Evolutionary conservation across 2,888 invertebrate genomes (phyloP), one percentile per base, ranked within the genome.

Genomic region (Pimpla rufipes): DNA sequence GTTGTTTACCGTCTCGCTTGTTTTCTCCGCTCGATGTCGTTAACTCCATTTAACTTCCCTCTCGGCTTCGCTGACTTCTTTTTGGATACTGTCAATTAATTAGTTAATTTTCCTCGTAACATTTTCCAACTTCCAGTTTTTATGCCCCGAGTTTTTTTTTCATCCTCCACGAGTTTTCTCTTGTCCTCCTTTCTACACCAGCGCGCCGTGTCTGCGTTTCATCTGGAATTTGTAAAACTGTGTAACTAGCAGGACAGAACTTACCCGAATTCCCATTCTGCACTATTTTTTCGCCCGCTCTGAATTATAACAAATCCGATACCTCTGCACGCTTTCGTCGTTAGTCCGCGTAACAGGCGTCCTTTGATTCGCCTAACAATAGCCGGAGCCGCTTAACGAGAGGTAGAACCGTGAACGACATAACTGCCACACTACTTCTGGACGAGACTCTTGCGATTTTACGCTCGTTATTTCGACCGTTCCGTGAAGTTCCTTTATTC

Each of bases 381-480:
- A 64, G 21, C 7, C n/a, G 62, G 0, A 62, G 10, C 18, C 1
- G 35, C 35, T 16, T 37, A 37, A 37, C 35, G 16, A 16, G 10
- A 18, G 37, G 37, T 40, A 40, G 10, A 10, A 64, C 50, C 59
- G 29, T 42, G 70, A 64, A 64, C 62, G 71, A 59, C 37, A 55
- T 40, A 76, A 76, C 35, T 77, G 21, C 50, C 50, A 23, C 50
- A 16, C 13, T 59, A 73, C 55, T 81, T 52, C 55, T 47, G 59
- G 67, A 73, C n/a, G n/a, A 73, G 71, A 73, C 73, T 81, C 47
- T 73, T 42, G 77, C 66, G 77, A 77, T 81, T 81, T 77, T 67
- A 67, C 67, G 10, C 81, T 81, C 77, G 73, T 77, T 77, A 81
- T 59, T 62, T 74, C 67, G 73, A 71, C 67, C 50, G 67, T 73